phyloP scores from a whole-genome alignment of 2,797 vertebrate genomes.

The Ceryle rudis region DNA sequence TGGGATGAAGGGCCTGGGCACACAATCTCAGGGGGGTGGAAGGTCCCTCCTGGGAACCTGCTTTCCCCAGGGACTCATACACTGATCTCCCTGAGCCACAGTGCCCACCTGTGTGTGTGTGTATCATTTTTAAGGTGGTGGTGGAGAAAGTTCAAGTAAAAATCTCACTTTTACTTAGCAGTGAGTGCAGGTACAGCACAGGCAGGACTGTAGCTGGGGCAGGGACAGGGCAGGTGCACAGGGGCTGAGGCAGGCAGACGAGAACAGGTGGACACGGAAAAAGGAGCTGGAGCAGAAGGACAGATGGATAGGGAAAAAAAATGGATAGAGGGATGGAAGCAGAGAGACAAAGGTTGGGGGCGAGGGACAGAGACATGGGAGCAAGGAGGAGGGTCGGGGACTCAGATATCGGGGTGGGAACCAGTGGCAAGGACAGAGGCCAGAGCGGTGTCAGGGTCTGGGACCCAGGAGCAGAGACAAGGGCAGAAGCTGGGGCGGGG shows the following conservation, averaged over 20 bases:
- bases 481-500: background rate
- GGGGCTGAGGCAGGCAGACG: background rate
- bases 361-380: background rate
- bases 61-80: background rate
- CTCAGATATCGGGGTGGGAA: background rate
- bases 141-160: background rate
- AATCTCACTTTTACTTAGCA: background rate
- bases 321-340: background rate
- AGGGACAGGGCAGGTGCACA: background rate
- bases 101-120: fast-evolving
- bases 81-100: fast-evolving
- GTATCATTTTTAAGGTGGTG: background rate
- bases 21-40: fast-evolving
- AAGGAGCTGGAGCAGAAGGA: background rate
- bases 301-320: background rate
- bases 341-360: background rate
- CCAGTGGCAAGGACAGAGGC: background rate
- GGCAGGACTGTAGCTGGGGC: background rate
- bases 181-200: background rate
- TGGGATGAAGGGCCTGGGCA: background rate
- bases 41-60: background rate
- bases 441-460: background rate
- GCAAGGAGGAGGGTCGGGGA: background rate
- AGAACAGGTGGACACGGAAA: background rate
- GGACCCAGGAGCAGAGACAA: background rate